Evolutionary conservation across 2,797 vertebrate species (phyloP).

Genomic region (Chlorospingus flavigularis): DNA sequence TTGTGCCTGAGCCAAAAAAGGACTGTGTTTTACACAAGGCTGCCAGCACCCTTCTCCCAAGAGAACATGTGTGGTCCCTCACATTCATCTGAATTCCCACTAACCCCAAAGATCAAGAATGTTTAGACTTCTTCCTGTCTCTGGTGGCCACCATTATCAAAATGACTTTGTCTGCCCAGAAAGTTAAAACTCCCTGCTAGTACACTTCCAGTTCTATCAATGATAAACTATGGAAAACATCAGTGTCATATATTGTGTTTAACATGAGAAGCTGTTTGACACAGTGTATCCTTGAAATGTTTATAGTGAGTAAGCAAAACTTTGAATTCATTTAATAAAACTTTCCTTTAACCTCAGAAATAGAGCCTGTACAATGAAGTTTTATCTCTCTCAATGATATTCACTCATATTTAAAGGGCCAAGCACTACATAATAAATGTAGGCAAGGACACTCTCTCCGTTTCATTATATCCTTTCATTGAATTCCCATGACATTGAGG

Average conservation of each 20-base stretch:
- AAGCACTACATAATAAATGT: neutral
- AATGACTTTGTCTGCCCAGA: conserved; percentile 7
- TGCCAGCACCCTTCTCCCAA: conserved; percentile 50
- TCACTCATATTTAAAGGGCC: neutral
- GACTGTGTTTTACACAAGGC: neutral
- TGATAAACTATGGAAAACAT: conserved; percentile 35
- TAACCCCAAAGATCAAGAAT: conserved; percentile 42
- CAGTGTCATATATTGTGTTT: conserved; percentile 15
- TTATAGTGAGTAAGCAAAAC: conserved; percentile 31
- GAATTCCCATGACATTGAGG: neutral
- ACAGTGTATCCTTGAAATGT: conserved; percentile 43
- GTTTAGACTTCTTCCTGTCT: conserved; percentile 51
- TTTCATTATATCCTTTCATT: neutral
- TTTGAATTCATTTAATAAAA: conserved; percentile 33
- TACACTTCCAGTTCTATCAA: neutral
- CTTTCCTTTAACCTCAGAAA: conserved; percentile 20
- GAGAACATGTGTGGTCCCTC: conserved; percentile 52
- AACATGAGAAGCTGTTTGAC: conserved; percentile 35
- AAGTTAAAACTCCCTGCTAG: neutral
- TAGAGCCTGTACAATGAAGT: neutral
- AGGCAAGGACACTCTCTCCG: neutral
- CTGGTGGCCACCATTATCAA: conserved; percentile 34
- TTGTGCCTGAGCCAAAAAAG: conserved; percentile 15
- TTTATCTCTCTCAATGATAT: neutral
- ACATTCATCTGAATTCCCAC: conserved; percentile 3